These are phyloP conservation scores for Drosophila tani DNA, from an alignment of 1,140 invertebrate species.

Conservation along the genomic window DNA sequence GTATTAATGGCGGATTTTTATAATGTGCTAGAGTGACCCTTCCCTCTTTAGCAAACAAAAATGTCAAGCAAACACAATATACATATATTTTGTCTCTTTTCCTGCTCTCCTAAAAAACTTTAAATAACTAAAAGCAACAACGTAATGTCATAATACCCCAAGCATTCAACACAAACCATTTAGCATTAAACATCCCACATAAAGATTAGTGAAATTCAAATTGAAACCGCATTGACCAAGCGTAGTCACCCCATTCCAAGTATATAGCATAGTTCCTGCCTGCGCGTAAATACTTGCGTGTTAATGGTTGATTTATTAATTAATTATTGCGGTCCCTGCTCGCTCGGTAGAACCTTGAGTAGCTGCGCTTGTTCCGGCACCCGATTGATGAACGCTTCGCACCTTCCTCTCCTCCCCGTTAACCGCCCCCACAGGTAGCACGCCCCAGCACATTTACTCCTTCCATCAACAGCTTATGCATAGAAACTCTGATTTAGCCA, in stretches of 20 bases:
- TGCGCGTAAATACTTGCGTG: constrained; percentile 20
- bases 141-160: background rate
- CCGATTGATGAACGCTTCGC: constrained; percentile 70
- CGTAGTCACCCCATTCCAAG: constrained; percentile 4
- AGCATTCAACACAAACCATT: background rate
- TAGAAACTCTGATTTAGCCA: constrained; percentile 83
- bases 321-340: constrained; percentile 53
- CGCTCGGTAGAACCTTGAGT: constrained; percentile 52
- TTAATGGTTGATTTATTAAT: constrained; percentile 16
- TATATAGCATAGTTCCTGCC: constrained; percentile 13
- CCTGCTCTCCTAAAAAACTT: no score
- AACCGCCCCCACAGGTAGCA: constrained; percentile 65
- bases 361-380: constrained; percentile 66
- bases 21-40: no score
- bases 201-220: constrained; percentile 3
- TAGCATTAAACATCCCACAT: background rate
- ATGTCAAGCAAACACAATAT: no score
- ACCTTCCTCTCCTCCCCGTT: constrained; percentile 41
- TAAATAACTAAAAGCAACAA: background rate
- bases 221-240: background rate
- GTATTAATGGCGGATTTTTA: no score
- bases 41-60: no score
- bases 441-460: constrained; percentile 79
- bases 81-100: background rate
- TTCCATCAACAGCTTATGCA: constrained; percentile 82